These are phyloP conservation scores for Odontamblyopus lacepedii DNA, from an alignment of 2,797 vertebrate genomes.

Conservation along the genomic window DNA sequence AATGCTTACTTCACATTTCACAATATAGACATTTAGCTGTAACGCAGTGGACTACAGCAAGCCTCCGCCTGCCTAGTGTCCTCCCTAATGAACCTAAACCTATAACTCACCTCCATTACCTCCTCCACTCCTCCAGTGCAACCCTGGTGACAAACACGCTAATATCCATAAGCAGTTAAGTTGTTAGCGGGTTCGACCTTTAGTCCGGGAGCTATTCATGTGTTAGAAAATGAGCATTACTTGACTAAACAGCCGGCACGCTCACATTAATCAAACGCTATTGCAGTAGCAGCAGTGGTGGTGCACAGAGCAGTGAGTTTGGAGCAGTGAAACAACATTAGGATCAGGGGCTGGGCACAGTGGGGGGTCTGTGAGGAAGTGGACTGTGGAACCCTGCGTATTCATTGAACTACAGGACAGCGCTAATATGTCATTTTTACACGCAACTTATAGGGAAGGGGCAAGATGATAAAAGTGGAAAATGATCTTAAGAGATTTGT, in stretches of 20 bases:
- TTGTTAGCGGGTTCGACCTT: constrained; percentile 37
- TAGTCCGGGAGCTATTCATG: constrained; percentile 26
- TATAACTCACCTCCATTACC: constrained; percentile 36
- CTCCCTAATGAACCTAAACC: constrained; percentile 32
- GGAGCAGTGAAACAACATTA: not conserved
- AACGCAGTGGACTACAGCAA: constrained; percentile 1
- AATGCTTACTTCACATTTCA: constrained; percentile 6
- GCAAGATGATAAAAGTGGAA: no score
- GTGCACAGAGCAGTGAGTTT: not conserved
- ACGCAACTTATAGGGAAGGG: no score
- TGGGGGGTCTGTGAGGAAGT: not conserved
- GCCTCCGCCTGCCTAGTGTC: constrained; percentile 1
- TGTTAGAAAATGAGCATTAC: constrained; percentile 17
- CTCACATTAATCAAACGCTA: constrained; percentile 23
- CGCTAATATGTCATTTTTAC: not conserved
- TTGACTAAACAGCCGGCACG: constrained; percentile 13
- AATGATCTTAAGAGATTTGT: no score
- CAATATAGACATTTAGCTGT: constrained; percentile 14
- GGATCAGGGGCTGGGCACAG: constrained; percentile 1
- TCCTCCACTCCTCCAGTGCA: constrained; percentile 19
- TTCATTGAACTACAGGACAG: not conserved
- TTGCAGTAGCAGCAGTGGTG: not conserved
- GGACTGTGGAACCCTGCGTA: not conserved
- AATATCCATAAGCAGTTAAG: constrained; percentile 39
- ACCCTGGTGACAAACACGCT: constrained; percentile 30